Percentiles rank a stretch among this genome's conserved stretches.
These are phyloP conservation scores for Solenodon paradoxus DNA, from an alignment of 2,113 vertebrate genomes.

Conservation along the genomic window DNA sequence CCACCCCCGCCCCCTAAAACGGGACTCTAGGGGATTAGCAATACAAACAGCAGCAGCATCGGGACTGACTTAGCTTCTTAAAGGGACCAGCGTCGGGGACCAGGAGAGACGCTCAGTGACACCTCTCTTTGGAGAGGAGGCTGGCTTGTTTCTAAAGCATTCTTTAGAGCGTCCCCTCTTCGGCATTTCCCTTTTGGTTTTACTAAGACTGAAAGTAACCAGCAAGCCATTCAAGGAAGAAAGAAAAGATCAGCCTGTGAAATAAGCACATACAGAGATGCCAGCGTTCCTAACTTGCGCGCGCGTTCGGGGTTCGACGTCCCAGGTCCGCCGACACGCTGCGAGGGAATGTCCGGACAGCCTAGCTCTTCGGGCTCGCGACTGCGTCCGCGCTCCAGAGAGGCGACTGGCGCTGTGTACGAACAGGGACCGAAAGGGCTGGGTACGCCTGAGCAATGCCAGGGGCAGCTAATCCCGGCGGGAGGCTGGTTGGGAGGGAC, in stretches of 20 bases:
- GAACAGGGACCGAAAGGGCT: neutral
- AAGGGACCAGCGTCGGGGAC: constrained; percentile 73
- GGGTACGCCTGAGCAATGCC: constrained; percentile 43
- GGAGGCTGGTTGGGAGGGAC: constrained; percentile 49
- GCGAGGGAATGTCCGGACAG: neutral
- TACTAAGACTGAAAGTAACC: constrained; percentile 50
- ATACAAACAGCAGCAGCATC: constrained; percentile 74
- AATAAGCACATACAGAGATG: constrained; percentile 46
- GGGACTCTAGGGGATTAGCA: constrained; percentile 81
- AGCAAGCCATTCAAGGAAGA: neutral
- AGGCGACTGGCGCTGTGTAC: neutral
- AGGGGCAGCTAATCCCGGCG: constrained; percentile 42
- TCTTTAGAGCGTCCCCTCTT: neutral
- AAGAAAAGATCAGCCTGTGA: neutral
- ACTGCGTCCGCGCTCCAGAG: neutral
- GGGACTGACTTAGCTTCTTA: constrained; percentile 78
- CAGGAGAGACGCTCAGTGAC: neutral
- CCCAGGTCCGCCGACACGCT: too few relatives aligned
- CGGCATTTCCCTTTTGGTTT: neutral
- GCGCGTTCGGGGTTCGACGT: constrained; percentile 24
- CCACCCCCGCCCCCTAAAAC: constrained; percentile 55
- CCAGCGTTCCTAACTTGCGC: neutral
- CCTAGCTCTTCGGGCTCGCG: neutral
- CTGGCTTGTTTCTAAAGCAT: too few relatives aligned
- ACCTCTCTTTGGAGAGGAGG: constrained; percentile 15